These are phyloP conservation scores for Monoplex corrugatus DNA, from an alignment of 2,888 invertebrate species.

Conservation along the genomic window DNA sequence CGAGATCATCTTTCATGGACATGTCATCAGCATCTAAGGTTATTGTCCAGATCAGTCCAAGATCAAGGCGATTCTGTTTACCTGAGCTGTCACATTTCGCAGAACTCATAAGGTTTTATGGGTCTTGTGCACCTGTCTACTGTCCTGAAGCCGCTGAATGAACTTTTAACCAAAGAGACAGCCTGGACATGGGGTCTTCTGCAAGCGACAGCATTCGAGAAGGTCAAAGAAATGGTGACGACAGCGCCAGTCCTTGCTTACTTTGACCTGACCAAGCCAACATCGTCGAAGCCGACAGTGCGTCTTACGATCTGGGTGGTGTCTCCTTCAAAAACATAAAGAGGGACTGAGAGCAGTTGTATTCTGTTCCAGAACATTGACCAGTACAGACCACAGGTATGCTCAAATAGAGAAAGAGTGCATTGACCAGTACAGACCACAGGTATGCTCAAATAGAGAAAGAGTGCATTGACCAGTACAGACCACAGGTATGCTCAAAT, in stretches of 20 bases:
- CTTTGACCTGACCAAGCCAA: not conserved
- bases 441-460: too few relatives aligned
- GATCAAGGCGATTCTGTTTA: too few relatives aligned
- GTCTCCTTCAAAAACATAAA: not conserved
- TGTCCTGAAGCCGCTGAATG: not conserved
- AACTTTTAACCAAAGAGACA: not conserved
- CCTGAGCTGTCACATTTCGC: too few relatives aligned
- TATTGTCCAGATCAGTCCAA: too few relatives aligned
- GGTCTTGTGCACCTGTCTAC: not conserved
- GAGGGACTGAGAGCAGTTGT: not conserved
- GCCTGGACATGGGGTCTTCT: not conserved
- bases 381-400: not conserved
- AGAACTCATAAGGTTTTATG: too few relatives aligned
- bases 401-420: not conserved
- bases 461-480: not conserved
- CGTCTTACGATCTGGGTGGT: not conserved
- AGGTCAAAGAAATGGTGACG: not conserved
- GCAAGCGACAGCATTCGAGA: constrained; percentile 14
- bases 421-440: not conserved
- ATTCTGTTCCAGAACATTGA: constrained; percentile 12
- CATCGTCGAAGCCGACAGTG: not conserved
- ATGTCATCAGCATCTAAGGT: too few relatives aligned
- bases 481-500: too few relatives aligned
- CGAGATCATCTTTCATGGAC: too few relatives aligned
- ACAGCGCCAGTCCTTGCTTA: not conserved